These are phyloP conservation scores for Oncorhynchus tshawytscha DNA, from an alignment of 2,113 vertebrate genomes.

Conservation along the genomic window DNA sequence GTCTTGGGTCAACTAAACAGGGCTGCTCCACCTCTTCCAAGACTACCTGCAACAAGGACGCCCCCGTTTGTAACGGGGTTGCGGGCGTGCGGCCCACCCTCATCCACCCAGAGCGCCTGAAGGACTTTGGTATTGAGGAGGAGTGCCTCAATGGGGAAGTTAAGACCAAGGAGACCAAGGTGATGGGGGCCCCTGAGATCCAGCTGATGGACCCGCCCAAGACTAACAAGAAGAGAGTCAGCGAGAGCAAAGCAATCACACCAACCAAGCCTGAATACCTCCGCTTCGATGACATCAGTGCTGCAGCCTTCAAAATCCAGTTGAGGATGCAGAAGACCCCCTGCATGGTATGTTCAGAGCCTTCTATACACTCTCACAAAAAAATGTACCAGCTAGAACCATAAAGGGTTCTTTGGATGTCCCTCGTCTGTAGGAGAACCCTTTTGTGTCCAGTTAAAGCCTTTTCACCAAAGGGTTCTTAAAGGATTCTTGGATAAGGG, in stretches of 20 bases:
- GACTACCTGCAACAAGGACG: slow-evolving; percentile 52
- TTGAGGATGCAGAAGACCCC: slow-evolving; percentile 83
- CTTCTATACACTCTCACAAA: background rate
- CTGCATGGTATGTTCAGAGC: slow-evolving; percentile 76
- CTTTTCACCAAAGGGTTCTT: too few relatives aligned
- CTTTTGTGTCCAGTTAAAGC: too few relatives aligned
- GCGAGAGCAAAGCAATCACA: slow-evolving; percentile 52
- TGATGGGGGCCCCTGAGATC: slow-evolving; percentile 64
- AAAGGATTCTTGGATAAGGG: too few relatives aligned
- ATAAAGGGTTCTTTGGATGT: too few relatives aligned
- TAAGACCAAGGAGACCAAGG: slow-evolving; percentile 73
- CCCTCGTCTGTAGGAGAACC: too few relatives aligned
- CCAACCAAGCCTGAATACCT: slow-evolving; percentile 67
- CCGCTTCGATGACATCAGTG: slow-evolving; percentile 86
- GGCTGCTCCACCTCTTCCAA: slow-evolving; percentile 32
- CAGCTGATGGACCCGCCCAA: slow-evolving; percentile 70
- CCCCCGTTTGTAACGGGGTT: slow-evolving; percentile 64
- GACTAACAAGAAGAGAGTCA: slow-evolving; percentile 42
- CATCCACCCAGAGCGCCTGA: slow-evolving; percentile 84
- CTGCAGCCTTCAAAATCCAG: slow-evolving; percentile 86
- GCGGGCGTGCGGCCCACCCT: slow-evolving; percentile 63
- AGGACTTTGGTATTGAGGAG: slow-evolving; percentile 80
- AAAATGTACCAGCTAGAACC: too few relatives aligned
- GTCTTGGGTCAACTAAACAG: slow-evolving; percentile 57
- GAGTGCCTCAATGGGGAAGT: slow-evolving; percentile 80